Evolutionary conservation across 2,113 vertebrate species (phyloP).

Genomic region (Ptilorrhoa leucosticta): DNA sequence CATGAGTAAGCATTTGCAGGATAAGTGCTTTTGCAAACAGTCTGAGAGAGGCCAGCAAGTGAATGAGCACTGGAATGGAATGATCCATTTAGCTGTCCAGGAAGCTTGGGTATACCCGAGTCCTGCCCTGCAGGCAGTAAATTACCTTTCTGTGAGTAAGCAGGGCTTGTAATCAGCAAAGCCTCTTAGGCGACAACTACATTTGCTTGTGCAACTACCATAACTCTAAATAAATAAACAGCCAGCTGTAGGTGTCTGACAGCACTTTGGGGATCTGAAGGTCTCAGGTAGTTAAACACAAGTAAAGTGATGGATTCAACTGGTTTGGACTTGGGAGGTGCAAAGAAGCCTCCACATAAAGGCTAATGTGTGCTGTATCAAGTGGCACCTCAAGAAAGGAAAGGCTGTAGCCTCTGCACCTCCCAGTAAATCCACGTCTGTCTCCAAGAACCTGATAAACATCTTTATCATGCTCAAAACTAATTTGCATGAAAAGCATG

Average conservation of each 20-base stretch:
- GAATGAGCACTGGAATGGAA: conserved; percentile 21
- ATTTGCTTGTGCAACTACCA: not conserved
- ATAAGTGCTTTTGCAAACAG: conserved; percentile 27
- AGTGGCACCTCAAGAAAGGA: not conserved
- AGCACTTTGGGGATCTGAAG: not conserved
- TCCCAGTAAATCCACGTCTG: not conserved
- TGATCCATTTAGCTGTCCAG: conserved; percentile 30
- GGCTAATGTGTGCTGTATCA: not conserved
- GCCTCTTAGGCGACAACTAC: not conserved
- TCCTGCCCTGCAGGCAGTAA: not conserved
- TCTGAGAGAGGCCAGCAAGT: not conserved
- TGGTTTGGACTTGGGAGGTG: not conserved
- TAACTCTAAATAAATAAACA: not conserved
- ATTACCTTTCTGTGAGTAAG: conserved; percentile 27
- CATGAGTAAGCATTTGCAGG: conserved; percentile 40
- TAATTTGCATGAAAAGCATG: not conserved
- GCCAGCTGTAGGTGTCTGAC: not conserved
- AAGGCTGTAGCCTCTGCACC: not conserved
- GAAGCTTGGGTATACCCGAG: not conserved
- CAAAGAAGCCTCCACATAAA: not conserved
- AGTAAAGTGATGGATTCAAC: not conserved
- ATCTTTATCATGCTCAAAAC: not conserved
- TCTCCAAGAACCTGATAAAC: not conserved
- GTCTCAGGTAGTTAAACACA: not conserved
- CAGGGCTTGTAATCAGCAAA: not conserved